Base-by-base conservation (phyloP, 2,113 vertebrate genomes). In the Festucalex cinctus region DNA sequence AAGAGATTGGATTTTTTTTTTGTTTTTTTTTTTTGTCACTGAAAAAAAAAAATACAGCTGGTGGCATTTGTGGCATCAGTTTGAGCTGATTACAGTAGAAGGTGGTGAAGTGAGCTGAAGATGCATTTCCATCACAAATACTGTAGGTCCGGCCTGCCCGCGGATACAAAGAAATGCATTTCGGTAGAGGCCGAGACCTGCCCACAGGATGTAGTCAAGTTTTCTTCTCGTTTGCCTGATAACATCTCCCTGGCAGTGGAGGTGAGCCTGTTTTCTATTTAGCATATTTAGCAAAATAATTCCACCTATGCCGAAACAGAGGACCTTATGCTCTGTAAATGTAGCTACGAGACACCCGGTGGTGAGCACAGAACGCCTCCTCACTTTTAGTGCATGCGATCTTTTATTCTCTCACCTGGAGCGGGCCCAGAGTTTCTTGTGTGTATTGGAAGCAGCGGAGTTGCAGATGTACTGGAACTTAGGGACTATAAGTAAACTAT, bases 81-180 rank as follows among this genome's bases (percentile, higher is more conserved):
- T 91, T 72, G 61, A 80, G 80, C 85, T 70, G 84, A 90, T 93
- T 88, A 89, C 89, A 87, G 64, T 62, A 73, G 76, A 81, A 80
- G 84, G 66, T 90, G 84, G 82, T 57, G 54, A 56, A 87, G 83
- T 86, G 87, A 89, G 84, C 87, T 89, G 91, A 91, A 88, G 90
- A 91, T 90, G 93, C 80, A 79, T 91, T 92, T 88, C 85, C 90
- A 87, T 89, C 89, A 89, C 78, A 91, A 91, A 83, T 85, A 86
- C 28, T 32, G 28, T 32, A 2, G 78, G 86, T 88, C 74, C 86
- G 89, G 85, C 73, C 49, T 84, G 84, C 83, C 83, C 39, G 54
- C 57, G 78, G 81, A 71, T 59, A 73, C 71, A 1, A 75, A 73
- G 20, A 69, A 80, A 75, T 71, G 74, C 58, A 63, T 41, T 75